A percentile compares a stretch with the other conserved stretches of the same genome.
These are phyloP conservation scores for Percopsis omiscomaycus DNA, from an alignment of 2,797 vertebrate genomes.

Conservation along the genomic window DNA sequence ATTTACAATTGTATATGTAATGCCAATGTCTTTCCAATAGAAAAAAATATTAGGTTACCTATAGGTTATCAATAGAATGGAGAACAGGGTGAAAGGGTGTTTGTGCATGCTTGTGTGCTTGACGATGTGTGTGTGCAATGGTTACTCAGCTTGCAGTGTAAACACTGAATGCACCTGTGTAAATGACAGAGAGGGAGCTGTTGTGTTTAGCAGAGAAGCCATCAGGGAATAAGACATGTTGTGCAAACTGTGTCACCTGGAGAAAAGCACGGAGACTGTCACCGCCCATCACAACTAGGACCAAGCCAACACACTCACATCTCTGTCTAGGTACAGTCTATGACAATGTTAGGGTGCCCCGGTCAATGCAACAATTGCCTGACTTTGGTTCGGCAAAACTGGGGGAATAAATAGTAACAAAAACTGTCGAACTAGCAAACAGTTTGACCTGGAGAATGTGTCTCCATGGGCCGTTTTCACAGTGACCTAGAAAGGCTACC, in stretches of 20 bases:
- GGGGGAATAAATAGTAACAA: no score
- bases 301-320: constrained; percentile 25
- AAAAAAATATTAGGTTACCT: neutral
- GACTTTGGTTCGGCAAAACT: no score
- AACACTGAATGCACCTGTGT: constrained; percentile 77
- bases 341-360: no score
- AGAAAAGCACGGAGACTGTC: constrained; percentile 42
- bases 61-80: constrained; percentile 3
- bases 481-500: no score
- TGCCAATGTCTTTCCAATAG: neutral
- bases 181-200: constrained; percentile 72
- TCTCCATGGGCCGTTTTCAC: no score
- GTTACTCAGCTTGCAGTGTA: constrained; percentile 74
- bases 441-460: no score
- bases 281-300: constrained; percentile 36
- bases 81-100: constrained; percentile 12
- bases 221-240: constrained; percentile 72
- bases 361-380: no score
- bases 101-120: constrained; percentile 30
- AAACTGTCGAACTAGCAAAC: no score
- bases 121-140: constrained; percentile 40
- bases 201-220: constrained; percentile 65
- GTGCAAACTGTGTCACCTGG: constrained; percentile 76
- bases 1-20: neutral
- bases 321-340: constrained; percentile 13